phyloP scores from a whole-genome alignment of 2,797 vertebrate genomes.

The Enteromius trimaculatus region DNA sequence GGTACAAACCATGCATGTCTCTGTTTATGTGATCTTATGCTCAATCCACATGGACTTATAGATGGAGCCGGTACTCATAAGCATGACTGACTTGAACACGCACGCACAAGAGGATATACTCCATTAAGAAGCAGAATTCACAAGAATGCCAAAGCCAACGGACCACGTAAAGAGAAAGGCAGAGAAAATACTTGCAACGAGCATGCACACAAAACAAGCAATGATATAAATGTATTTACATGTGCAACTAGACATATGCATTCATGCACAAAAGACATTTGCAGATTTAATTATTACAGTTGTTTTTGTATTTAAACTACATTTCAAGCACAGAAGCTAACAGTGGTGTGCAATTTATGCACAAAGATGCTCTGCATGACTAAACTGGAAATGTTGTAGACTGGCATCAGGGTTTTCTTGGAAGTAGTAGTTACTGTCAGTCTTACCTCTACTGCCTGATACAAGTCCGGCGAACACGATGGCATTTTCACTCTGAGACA shows the following conservation, averaged over 20 bases:
- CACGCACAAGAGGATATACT: constrained; percentile 27
- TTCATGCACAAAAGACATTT: not conserved
- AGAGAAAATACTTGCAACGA: not conserved
- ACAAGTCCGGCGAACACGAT: constrained; percentile 90
- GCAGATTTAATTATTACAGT: not conserved
- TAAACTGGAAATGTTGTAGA: not conserved
- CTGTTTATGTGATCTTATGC: not conserved
- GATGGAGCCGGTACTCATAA: constrained; percentile 13
- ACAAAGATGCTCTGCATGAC: not conserved
- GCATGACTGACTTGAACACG: constrained; percentile 19
- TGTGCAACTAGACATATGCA: constrained; percentile 16
- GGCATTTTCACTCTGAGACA: constrained; percentile 88
- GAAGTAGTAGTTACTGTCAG: constrained; percentile 1
- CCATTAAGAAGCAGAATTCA: constrained; percentile 19
- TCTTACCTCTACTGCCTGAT: constrained; percentile 90
- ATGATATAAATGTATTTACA: not conserved
- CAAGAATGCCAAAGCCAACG: not conserved
- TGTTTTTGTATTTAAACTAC: too few relatives aligned
- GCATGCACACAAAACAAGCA: not conserved
- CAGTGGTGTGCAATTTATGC: not conserved
- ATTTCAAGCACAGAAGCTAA: not conserved
- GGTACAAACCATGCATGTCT: constrained; percentile 4
- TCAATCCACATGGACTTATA: not conserved
- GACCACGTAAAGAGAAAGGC: not conserved
- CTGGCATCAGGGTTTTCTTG: not conserved